Evolutionary conservation across 2,888 invertebrate genomes (phyloP).

Genomic region (Orgyia antiqua): DNA sequence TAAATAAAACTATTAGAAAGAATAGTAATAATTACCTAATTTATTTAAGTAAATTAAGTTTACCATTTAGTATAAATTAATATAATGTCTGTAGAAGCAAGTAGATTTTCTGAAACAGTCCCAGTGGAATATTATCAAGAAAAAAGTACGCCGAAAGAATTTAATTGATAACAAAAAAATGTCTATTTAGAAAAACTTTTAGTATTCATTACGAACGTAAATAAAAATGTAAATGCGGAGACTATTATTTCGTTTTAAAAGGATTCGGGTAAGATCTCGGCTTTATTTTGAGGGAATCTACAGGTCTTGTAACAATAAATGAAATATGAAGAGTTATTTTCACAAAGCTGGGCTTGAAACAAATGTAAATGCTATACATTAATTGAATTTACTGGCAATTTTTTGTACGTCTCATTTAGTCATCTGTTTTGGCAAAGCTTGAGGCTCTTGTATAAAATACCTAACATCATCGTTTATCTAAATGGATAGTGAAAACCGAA

Average conservation of each 20-base stretch:
- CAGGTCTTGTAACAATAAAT: background rate
- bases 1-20: too few relatives aligned
- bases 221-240: conserved; percentile 14
- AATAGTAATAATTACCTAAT: background rate
- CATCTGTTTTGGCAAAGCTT: too few relatives aligned
- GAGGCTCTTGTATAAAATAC: too few relatives aligned
- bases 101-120: conserved; percentile 14
- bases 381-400: too few relatives aligned
- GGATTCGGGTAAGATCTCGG: conserved; percentile 9
- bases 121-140: conserved; percentile 51
- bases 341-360: too few relatives aligned
- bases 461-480: too few relatives aligned
- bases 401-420: too few relatives aligned
- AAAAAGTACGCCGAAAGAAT: conserved; percentile 58
- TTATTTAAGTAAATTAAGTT: background rate
- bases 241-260: conserved; percentile 11
- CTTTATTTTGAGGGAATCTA: background rate
- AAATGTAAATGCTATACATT: too few relatives aligned
- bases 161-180: conserved; percentile 64
- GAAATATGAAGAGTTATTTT: too few relatives aligned
- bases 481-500: too few relatives aligned
- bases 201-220: conserved; percentile 17
- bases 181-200: conserved; percentile 26
- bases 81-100: conserved; percentile 9
- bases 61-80: conserved; percentile 11